Percentiles rank a stretch among this genome's conserved stretches.
phyloP scores from a whole-genome alignment of 2,888 invertebrate genomes.

The Calliopum simillimum region DNA sequence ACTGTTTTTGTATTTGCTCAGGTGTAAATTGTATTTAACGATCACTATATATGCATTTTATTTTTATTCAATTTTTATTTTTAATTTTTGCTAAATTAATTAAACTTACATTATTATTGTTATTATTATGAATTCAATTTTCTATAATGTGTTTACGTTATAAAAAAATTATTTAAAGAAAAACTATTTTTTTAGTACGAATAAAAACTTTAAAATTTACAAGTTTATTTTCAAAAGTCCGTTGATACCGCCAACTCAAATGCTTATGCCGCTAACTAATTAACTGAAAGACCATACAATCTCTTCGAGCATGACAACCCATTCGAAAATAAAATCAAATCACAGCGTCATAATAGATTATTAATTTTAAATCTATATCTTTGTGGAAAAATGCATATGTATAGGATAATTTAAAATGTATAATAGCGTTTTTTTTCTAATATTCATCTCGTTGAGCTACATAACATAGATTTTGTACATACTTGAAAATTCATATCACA shows the following conservation, averaged over 20 bases:
- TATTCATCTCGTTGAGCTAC: neutral
- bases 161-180: no score
- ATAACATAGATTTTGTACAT: neutral
- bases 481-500: constrained; percentile 1
- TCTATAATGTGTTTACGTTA: no score
- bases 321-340: constrained; percentile 4
- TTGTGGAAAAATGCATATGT: neutral
- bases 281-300: constrained; percentile 10
- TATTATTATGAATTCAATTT: no score
- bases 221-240: neutral
- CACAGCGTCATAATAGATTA: constrained; percentile 6
- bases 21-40: no score
- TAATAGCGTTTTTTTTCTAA: constrained; percentile 3
- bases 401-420: neutral
- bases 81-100: no score
- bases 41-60: no score
- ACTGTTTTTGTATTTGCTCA: no score
- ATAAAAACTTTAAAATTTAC: no score
- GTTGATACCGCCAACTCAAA: constrained; percentile 5
- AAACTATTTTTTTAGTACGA: no score
- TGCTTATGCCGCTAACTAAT: constrained; percentile 10
- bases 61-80: no score
- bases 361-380: constrained; percentile 7
- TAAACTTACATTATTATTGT: no score
- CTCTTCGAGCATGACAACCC: constrained; percentile 12